phyloP scores from a whole-genome alignment of 2,888 invertebrate species.

The Girardia tigrina region DNA sequence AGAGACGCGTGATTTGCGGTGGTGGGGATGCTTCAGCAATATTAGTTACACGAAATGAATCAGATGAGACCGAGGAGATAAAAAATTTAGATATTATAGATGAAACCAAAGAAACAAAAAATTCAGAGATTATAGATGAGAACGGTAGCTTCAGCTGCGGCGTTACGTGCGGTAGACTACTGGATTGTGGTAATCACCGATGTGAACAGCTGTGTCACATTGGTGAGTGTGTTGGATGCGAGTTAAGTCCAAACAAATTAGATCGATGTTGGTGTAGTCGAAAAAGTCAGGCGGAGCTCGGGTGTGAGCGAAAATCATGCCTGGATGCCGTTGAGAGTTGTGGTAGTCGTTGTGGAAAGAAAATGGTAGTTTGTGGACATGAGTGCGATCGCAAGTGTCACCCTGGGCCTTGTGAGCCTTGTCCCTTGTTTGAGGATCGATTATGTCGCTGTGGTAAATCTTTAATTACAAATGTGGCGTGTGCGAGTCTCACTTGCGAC shows the following conservation, averaged over 20 bases:
- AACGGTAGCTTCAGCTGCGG: slow-evolving; percentile 54
- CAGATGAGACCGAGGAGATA: too few species aligned
- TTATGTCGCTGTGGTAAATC: background rate
- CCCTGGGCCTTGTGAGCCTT: slow-evolving; percentile 62
- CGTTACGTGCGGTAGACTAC: slow-evolving; percentile 59
- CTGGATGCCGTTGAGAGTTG: background rate
- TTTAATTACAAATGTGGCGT: background rate
- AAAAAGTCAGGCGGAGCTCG: background rate
- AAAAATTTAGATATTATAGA: too few species aligned
- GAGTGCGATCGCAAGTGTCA: slow-evolving; percentile 65
- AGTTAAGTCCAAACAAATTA: background rate
- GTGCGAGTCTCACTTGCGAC: background rate
- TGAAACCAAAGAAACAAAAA: too few species aligned
- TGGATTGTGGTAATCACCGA: slow-evolving; percentile 60
- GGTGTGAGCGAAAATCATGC: background rate
- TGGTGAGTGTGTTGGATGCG: background rate
- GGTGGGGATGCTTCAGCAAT: too few species aligned
- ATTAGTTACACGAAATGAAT: too few species aligned
- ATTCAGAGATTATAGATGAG: too few species aligned
- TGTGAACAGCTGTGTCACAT: background rate
- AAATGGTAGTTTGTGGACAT: slow-evolving; percentile 53
- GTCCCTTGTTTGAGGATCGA: slow-evolving; percentile 47
- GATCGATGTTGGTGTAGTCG: background rate
- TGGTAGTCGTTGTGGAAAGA: background rate
- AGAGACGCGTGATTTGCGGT: too few species aligned